Percentiles rank a stretch among this genome's conserved stretches.
phyloP scores from a whole-genome alignment of 2,888 invertebrate species.

The Eupeodes luniger region DNA sequence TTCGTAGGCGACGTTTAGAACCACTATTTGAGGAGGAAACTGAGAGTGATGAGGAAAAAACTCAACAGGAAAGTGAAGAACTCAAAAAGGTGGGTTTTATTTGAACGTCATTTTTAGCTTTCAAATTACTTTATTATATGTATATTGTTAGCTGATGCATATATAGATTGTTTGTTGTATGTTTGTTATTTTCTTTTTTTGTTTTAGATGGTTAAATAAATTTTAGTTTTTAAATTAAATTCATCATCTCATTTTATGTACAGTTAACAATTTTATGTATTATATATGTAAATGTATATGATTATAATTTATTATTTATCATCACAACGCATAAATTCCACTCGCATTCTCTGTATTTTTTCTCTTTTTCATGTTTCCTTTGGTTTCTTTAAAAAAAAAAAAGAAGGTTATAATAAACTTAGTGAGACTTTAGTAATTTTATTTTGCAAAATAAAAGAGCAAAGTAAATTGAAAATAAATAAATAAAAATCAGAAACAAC shows the following conservation, averaged over 20 bases:
- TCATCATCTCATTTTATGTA: constrained; percentile 66
- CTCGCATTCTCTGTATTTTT: constrained; percentile 72
- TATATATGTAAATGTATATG: not conserved
- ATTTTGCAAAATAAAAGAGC: constrained; percentile 53
- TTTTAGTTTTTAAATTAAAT: not conserved
- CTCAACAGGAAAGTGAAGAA: constrained; percentile 83
- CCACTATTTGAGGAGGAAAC: constrained; percentile 94
- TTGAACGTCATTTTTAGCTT: constrained; percentile 75
- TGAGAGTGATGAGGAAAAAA: constrained; percentile 86
- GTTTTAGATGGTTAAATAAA: constrained; percentile 23
- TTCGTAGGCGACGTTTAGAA: constrained; percentile 90
- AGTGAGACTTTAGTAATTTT: constrained; percentile 84
- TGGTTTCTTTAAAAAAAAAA: constrained; percentile 74
- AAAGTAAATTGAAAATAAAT: constrained; percentile 44
- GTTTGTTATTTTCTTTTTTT: constrained; percentile 35
- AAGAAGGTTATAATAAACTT: constrained; percentile 84
- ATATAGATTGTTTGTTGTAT: constrained; percentile 43
- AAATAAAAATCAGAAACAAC: constrained; percentile 50
- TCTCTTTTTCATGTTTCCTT: constrained; percentile 76
- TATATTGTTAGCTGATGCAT: constrained; percentile 22
- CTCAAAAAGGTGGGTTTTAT: constrained; percentile 84
- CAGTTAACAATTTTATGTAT: constrained; percentile 26
- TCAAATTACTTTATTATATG: not conserved
- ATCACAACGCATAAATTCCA: constrained; percentile 71
- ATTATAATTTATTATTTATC: constrained; percentile 37